Evolutionary conservation across 1,140 invertebrate genomes (phyloP), one percentile per base, ranked within the genome.

Genomic region (Halyomorpha halys): DNA sequence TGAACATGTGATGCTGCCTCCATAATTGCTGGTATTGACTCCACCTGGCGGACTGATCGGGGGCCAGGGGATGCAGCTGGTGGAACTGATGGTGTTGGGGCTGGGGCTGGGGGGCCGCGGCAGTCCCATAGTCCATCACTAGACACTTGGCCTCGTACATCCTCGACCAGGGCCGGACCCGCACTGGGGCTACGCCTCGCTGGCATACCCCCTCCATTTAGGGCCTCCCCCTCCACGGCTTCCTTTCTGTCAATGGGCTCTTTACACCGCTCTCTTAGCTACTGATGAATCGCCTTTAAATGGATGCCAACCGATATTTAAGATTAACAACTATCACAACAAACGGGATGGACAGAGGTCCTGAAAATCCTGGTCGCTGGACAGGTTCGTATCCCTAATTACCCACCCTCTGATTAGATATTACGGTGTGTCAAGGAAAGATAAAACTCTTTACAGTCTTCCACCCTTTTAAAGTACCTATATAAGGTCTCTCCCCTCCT

Each of bases 21-120:
- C 78, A 80, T 0, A 80, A 72, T 62, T 80, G 79, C 53, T 79
- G 79, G 66, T 80, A 80, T 70, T 79, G 79, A 16, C 71, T 76
- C 79, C 79, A 80, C 34, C 79, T 68, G 6, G 76, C 74, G 64
- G 74, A 76, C 67, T 75, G 77, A 68, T 78, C 77, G 5, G 78
- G 75, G 68, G 78, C 76, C 13, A 78, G 71, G 16, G 76, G 74
- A 68, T 79, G 78, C 18, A 78, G 73, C 68, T 77, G 77, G 68
- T 78, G 77, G 44, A 74, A 73, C 68, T 78, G 76, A 53, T 64
- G 76, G 71, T 60, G 74, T 70, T 66, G 71, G 66, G 60, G 71
- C 62, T 47, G 73, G 53, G 56, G 65, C 47, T 66, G 67, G 15
- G 64, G 62, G 53, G 62, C 11, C 69, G 71, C 45, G 68, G 73